Percentiles rank a stretch among this genome's conserved stretches.
Evolutionary conservation across 2,888 invertebrate species (phyloP).

Genomic region (Andricus curvator): DNA sequence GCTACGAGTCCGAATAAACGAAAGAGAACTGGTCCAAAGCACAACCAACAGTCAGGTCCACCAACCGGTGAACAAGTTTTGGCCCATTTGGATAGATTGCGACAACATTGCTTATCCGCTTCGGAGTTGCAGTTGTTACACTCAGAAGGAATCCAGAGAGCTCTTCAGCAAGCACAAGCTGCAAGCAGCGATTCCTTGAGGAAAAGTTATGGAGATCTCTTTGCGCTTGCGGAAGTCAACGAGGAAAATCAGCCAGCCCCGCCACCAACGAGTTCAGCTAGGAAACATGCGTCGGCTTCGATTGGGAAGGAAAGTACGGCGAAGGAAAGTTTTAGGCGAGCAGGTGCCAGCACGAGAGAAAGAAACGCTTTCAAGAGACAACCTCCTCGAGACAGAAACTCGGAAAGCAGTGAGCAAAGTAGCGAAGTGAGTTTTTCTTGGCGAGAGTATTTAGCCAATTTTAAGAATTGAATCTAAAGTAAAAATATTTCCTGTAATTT

Average conservation of each 20-base stretch:
- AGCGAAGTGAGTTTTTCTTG: conserved; percentile 84
- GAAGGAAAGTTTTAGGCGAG: conserved; percentile 69
- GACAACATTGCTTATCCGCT: conserved; percentile 84
- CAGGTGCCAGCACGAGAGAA: conserved; percentile 71
- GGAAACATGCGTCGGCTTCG: conserved; percentile 69
- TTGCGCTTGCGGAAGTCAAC: conserved; percentile 88
- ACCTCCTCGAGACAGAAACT: conserved; percentile 69
- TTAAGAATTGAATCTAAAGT: too few relatives aligned
- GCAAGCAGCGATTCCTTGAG: conserved; percentile 93
- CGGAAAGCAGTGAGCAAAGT: conserved; percentile 84
- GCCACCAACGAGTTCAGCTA: conserved; percentile 79
- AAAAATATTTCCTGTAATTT: too few relatives aligned
- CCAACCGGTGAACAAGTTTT: conserved; percentile 92
- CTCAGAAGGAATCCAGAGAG: conserved; percentile 94
- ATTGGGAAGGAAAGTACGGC: conserved; percentile 60
- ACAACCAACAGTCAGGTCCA: conserved; percentile 85
- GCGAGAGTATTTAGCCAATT: neutral
- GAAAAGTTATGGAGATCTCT: conserved; percentile 94
- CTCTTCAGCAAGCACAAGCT: conserved; percentile 92
- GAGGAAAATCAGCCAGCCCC: conserved; percentile 86
- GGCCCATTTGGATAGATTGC: conserved; percentile 94
- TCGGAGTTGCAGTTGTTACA: conserved; percentile 85
- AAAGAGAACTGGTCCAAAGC: conserved; percentile 88
- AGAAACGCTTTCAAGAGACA: conserved; percentile 70
- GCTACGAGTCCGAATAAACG: conserved; percentile 94